Percentiles rank a stretch among this genome's conserved stretches.
phyloP scores from a whole-genome alignment of 2,797 vertebrate genomes.

The Tangara arthus region DNA sequence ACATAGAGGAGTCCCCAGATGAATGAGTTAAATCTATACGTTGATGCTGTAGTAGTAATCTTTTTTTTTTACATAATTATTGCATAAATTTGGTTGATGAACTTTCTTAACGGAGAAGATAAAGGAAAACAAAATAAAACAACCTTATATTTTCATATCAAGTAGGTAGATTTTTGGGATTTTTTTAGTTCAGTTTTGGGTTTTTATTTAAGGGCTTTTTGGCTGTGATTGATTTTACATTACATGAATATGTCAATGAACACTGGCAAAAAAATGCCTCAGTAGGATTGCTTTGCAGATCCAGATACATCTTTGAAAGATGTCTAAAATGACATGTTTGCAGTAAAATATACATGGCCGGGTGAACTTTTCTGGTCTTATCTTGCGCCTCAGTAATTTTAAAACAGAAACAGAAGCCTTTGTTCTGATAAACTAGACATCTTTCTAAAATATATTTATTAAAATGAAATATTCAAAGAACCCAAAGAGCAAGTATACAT shows the following conservation, averaged over 20 bases:
- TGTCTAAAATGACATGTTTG: conserved; percentile 80
- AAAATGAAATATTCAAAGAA: conserved; percentile 69
- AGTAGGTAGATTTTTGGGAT: not conserved
- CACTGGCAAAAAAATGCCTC: conserved; percentile 62
- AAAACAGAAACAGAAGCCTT: conserved; percentile 71
- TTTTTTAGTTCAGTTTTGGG: not conserved
- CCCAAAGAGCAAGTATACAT: conserved; percentile 4
- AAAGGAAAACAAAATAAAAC: not conserved
- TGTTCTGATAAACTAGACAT: conserved; percentile 65
- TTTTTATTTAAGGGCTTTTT: conserved; percentile 20
- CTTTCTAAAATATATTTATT: conserved; percentile 68
- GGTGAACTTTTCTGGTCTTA: conserved; percentile 71
- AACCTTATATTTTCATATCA: not conserved
- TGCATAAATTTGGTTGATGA: not conserved
- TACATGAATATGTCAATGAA: conserved; percentile 75
- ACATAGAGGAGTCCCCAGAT: not conserved
- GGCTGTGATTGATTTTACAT: conserved; percentile 67
- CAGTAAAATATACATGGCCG: conserved; percentile 75
- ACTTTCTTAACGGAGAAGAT: not conserved
- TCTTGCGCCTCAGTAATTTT: conserved; percentile 79
- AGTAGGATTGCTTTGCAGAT: conserved; percentile 73
- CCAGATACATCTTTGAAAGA: conserved; percentile 74
- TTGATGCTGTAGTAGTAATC: not conserved
- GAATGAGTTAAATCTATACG: not conserved
- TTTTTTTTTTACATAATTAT: not conserved